Conservation (phyloP, 2,113 vertebrate genomes). For the rabbit (Oryctolagus cuniculus) region mOryCun1.1 NC_091444.1:25760001-25760500, state of each 20-base stretch:
- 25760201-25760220: neutral
- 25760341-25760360: neutral
- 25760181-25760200: neutral
- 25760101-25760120: neutral
- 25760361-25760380: neutral
- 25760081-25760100: neutral
- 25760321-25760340: neutral
- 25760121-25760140: neutral
- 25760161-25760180: neutral
- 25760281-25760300: neutral
- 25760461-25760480: neutral
- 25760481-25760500: neutral
- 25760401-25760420: neutral
- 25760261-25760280: neutral
- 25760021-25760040: neutral
- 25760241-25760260: neutral
- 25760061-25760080: conserved; percentile 9
- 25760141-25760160: neutral
- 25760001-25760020: too few species aligned
- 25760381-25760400: neutral
- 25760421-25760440: neutral
- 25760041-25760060: neutral
- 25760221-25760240: neutral
- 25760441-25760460: neutral
- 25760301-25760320: neutral